Base-by-base conservation (phyloP, 30 jellyfish, hydroid and myxozoan genomes). In the Haliclystus octoradiatus region DNA sequence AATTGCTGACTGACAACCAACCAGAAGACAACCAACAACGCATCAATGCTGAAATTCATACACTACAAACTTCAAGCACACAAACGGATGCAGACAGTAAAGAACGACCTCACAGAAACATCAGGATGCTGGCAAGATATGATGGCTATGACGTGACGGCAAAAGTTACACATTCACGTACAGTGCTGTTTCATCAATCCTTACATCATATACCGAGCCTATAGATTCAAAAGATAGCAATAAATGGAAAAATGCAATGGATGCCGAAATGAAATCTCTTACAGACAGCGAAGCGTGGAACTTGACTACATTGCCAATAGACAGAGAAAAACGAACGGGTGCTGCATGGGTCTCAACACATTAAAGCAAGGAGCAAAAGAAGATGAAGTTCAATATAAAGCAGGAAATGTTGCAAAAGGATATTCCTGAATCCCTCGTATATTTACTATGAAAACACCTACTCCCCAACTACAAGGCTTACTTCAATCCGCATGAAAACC, bases 361-460 rank as follows among this genome's bases (percentile, higher is more conserved):
- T 13, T 26, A 63, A 63, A 63, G n/a, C n/a, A n/a, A n/a, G 64
- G 15, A 4, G 73, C 63, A 63, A 24, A 4, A 13, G 73, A 26
- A 4, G 15, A 62, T 27, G 57, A 19, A 26, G n/a, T 24, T 26
- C 26, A 63, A 63, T 63, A 26, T 63, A 27, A 63, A 63, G 62
- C 68, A 5, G n/a, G 73, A 63, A 24, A 63, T 63, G 73, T 63
- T 7, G 73, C 73, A 3, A 63, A 63, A 63, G 73, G 73, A 26
- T 63, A 63, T 63, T 63, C 30, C 34, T 62, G 30, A 28, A 31
- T 63, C 15, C 73, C 73, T 24, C n/a, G 28, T 63, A 31, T 63
- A 4, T 7, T n/a, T n/a, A n/a, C n/a, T n/a, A n/a, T n/a, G n/a
- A n/a, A n/a, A n/a, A n/a, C n/a, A n/a, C n/a, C n/a, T n/a, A n/a